These are phyloP conservation scores for Gobionotothen gibberifrons DNA, from an alignment of 2,797 vertebrate species.

Conservation along the genomic window DNA sequence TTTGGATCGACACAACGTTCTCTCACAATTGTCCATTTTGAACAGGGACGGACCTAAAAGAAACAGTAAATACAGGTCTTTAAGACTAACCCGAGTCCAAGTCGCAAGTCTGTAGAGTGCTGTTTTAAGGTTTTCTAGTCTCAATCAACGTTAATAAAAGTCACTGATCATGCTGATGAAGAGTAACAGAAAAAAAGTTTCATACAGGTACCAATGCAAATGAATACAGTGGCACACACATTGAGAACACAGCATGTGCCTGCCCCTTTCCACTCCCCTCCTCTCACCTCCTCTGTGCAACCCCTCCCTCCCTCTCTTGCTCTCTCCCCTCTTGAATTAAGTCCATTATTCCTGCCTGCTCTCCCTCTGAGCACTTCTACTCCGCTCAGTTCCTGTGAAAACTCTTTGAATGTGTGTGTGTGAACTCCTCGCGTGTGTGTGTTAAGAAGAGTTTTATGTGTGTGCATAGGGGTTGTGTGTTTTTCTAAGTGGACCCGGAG, in stretches of 20 bases:
- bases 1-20: background rate
- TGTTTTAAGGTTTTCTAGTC: slow-evolving; percentile 3
- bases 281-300: slow-evolving; percentile 61
- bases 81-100: background rate
- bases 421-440: slow-evolving; percentile 69
- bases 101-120: slow-evolving; percentile 4
- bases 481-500: slow-evolving; percentile 80
- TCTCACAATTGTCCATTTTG: background rate
- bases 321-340: slow-evolving; percentile 78
- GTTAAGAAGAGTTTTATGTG: slow-evolving; percentile 70
- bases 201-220: slow-evolving; percentile 1
- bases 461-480: slow-evolving; percentile 71
- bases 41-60: background rate
- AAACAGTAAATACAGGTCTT: background rate
- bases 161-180: slow-evolving; percentile 18
- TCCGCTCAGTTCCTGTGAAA: slow-evolving; percentile 68
- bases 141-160: slow-evolving; percentile 3
- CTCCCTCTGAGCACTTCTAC: slow-evolving; percentile 74
- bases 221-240: slow-evolving; percentile 23
- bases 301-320: slow-evolving; percentile 18
- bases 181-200: background rate
- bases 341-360: slow-evolving; percentile 82
- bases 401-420: slow-evolving; percentile 45
- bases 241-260: slow-evolving; percentile 39
- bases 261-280: slow-evolving; percentile 67